Percentiles rank a stretch among this genome's conserved stretches.
Evolutionary conservation across 2,797 vertebrate genomes (phyloP).

Genomic region (Tachyglossus aculeatus): DNA sequence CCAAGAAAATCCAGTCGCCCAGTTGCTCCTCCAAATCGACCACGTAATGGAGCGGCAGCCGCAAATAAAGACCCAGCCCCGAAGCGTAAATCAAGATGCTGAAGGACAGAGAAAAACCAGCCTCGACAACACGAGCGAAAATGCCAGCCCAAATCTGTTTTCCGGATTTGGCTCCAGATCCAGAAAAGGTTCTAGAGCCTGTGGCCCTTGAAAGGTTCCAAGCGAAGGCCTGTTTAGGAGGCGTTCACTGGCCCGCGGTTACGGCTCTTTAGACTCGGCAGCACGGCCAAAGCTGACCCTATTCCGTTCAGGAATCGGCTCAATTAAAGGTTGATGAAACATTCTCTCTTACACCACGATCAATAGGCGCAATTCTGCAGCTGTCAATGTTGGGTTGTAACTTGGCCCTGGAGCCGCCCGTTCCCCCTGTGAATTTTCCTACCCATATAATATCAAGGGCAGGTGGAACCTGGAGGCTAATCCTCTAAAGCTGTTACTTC

Average conservation of each 20-base stretch:
- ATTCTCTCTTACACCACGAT: slow-evolving; percentile 42
- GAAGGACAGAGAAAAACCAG: not conserved
- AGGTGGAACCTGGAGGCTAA: slow-evolving; percentile 35
- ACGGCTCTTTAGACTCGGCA: slow-evolving; percentile 52
- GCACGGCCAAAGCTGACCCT: slow-evolving; percentile 45
- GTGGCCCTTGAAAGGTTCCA: slow-evolving; percentile 19
- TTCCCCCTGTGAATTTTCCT: slow-evolving; percentile 14
- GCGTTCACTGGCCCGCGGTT: not conserved
- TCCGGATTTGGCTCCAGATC: too few relatives aligned
- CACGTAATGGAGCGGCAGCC: too few relatives aligned
- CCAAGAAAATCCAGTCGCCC: not conserved
- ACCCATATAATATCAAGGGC: not conserved
- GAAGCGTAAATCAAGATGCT: not conserved
- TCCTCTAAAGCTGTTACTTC: slow-evolving; percentile 38
- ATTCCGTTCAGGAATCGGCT: slow-evolving; percentile 51
- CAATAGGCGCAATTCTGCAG: slow-evolving; percentile 55
- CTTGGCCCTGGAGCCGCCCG: not conserved
- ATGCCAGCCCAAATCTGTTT: too few relatives aligned
- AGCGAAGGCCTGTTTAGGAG: slow-evolving; percentile 40
- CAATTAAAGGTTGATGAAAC: slow-evolving; percentile 69
- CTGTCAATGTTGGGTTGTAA: slow-evolving; percentile 14
- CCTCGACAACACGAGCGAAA: too few relatives aligned
- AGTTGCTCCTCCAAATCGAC: too few relatives aligned
- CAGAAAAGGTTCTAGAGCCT: slow-evolving; percentile 30
- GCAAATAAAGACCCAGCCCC: too few relatives aligned